Conservation (phyloP, 2,113 vertebrate genomes). For the Ancistrus triradiatus region DNA sequence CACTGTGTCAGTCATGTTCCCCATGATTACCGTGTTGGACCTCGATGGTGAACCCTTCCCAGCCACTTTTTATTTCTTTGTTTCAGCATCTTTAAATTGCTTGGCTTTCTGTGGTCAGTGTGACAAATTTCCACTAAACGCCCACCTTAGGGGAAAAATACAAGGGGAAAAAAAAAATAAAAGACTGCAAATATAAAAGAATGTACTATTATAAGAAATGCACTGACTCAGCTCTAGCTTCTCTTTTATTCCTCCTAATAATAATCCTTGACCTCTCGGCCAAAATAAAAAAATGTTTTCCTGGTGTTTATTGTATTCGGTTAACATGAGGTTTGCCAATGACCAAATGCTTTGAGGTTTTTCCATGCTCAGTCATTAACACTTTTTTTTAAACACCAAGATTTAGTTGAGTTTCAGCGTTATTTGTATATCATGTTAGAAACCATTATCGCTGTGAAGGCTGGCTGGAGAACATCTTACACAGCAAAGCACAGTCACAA, state of each 20-base stretch:
- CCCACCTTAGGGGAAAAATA: constrained; percentile 3
- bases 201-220: constrained; percentile 8
- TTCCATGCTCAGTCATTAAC: no score
- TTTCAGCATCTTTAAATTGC: not conserved
- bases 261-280: not conserved
- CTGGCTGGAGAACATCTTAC: no score
- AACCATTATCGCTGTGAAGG: no score
- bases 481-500: no score
- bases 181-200: constrained; percentile 1
- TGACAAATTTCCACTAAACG: constrained; percentile 22
- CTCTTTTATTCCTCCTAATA: constrained; percentile 9
- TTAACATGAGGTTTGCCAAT: no score
- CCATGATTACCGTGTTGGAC: not conserved
- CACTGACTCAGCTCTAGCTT: constrained; percentile 8
- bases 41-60: not conserved
- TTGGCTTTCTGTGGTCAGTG: constrained; percentile 13
- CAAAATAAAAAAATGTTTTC: not conserved
- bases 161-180: not conserved
- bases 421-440: no score
- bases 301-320: no score
- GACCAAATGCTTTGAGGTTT: no score
- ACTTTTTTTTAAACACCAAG: no score
- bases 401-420: no score
- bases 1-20: not conserved
- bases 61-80: not conserved